These are phyloP conservation scores for Anser brachyrhynchus DNA, from an alignment of 2,113 vertebrate genomes.

Conservation along the genomic window DNA sequence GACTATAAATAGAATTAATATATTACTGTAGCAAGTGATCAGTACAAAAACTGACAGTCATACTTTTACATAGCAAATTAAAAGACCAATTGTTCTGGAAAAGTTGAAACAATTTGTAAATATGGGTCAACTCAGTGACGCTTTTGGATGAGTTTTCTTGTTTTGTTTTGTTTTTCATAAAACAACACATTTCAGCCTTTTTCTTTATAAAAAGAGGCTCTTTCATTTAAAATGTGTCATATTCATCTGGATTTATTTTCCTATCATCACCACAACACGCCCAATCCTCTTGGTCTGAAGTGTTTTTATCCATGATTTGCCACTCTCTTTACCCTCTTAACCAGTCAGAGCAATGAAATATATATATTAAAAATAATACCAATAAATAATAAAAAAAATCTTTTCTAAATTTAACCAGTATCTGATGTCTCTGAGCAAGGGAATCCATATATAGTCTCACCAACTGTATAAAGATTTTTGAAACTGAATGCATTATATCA, in stretches of 20 bases:
- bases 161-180: neutral
- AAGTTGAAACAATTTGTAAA: neutral
- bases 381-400: too few species aligned
- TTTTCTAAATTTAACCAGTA: neutral
- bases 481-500: neutral
- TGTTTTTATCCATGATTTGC: neutral
- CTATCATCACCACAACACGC: neutral
- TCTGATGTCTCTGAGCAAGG: neutral
- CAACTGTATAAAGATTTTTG: neutral
- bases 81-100: neutral
- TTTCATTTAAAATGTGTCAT: neutral
- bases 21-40: neutral
- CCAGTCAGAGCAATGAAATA: neutral
- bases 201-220: accelerated
- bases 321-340: neutral
- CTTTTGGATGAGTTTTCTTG: neutral
- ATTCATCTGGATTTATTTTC: neutral
- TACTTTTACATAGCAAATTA: neutral
- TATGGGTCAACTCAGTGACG: neutral
- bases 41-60: neutral
- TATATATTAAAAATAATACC: too few species aligned
- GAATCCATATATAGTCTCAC: neutral
- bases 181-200: neutral
- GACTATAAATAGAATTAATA: neutral
- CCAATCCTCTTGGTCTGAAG: neutral